Base-by-base conservation (phyloP, 1,140 invertebrate genomes). In the Bombus vancouverensis region DNA sequence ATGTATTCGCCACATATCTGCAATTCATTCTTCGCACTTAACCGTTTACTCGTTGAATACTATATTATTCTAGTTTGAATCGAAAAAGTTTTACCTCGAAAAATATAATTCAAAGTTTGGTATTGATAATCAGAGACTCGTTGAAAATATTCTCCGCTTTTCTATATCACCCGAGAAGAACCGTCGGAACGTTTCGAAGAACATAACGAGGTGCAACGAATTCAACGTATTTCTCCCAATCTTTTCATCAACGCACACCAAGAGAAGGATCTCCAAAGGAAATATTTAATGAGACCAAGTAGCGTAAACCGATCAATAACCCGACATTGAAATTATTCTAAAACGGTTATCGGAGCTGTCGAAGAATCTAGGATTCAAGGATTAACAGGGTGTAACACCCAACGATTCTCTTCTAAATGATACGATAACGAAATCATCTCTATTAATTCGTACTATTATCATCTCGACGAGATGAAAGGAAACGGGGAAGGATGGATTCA, bases 281-380 rank as follows among this genome's bases (percentile, higher is more conserved):
- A 68, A 76, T 65, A 18, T 53, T 76, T 47, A 76, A 76, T 6
- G 34, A 83, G 81, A 83, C 81, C 73, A 83, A 76, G 34, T 53
- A 68, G 44, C 34, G 62, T 66, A 44, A 83, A 77, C 10, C 34
- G 39, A 83, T 70, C 65, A 25, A 70, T 70, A 42, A 59, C 12
- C 44, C 13, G 34, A 47, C 22, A 37, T 37, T 42, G 66, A 71
- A 65, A 66, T 77, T 53, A 42, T 42, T 76, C 68, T 66, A 22
- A 78, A 83, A 83, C 22, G 34, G 47, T 37, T 57, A 76, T 10
- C 12, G 32, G 25, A 75, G 22, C 42, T 9, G 15, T 53, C 42
- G 34, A 57, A 57, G 44, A 18, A 32, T 32, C 32, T 47, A 66
- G 34, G 34, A 72, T 59, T 10, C 0, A 72, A 25, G 32, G 28